Conservation (phyloP, 1,140 invertebrate species). For the Pemphigus obesinymphae region DNA sequence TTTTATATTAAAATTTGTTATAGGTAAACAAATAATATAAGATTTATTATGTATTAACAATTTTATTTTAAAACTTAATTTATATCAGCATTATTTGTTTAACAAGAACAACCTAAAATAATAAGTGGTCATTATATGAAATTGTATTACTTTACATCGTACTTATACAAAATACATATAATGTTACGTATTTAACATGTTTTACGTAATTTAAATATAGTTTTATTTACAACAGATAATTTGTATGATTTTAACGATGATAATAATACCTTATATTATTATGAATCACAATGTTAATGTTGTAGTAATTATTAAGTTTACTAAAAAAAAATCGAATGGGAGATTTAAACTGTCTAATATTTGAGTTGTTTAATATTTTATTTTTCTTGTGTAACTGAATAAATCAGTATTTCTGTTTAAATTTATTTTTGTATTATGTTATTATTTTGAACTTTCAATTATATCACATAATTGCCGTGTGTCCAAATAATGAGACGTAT, state of each 20-base stretch:
- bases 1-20: background rate
- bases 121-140: background rate
- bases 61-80: background rate
- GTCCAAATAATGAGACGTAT: too few relatives aligned
- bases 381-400: slow-evolving; percentile 19
- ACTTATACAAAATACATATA: background rate
- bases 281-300: background rate
- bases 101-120: background rate
- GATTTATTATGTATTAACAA: background rate
- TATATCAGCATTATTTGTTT: background rate
- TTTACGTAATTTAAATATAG: background rate
- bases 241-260: background rate
- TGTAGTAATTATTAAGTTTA: slow-evolving; percentile 3
- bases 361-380: slow-evolving; percentile 23
- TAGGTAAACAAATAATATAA: background rate
- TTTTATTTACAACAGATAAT: background rate
- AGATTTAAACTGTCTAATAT: background rate
- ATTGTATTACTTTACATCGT: background rate
- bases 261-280: background rate
- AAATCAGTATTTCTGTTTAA: slow-evolving; percentile 28
- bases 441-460: slow-evolving; percentile 7
- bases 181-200: background rate
- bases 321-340: background rate
- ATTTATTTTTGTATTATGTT: slow-evolving; percentile 20
- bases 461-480: background rate